Evolutionary conservation across 2,113 vertebrate genomes (phyloP).

Genomic region (Alethe castanea): DNA sequence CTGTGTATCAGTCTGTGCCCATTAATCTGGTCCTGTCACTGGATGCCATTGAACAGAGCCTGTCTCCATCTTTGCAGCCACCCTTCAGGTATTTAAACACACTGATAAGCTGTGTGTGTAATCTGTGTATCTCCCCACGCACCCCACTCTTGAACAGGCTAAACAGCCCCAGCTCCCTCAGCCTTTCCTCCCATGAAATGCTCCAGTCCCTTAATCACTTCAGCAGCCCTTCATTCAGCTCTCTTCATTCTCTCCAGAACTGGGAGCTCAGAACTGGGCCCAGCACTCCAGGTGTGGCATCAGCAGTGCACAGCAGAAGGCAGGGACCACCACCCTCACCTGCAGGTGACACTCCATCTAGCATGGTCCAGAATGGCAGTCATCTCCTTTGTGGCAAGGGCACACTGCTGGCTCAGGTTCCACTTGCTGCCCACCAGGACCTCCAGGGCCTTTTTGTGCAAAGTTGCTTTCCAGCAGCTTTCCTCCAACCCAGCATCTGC

Average conservation of each 20-base stretch:
- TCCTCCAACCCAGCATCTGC: not conserved
- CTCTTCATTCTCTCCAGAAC: accelerated
- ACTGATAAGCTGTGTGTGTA: not conserved
- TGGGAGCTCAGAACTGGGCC: not conserved
- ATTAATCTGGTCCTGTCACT: not conserved
- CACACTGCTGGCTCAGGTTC: not conserved
- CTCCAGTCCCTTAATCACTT: not conserved
- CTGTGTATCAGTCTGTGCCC: not conserved
- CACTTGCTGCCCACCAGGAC: not conserved
- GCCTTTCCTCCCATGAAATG: not conserved
- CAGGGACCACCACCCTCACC: not conserved
- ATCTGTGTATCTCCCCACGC: accelerated
- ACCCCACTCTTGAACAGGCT: not conserved
- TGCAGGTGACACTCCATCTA: not conserved
- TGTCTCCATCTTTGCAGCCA: not conserved
- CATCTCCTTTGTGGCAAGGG: accelerated
- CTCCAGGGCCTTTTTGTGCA: not conserved
- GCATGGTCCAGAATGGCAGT: accelerated
- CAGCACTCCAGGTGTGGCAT: not conserved
- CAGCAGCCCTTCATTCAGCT: not conserved
- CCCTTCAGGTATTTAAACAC: not conserved
- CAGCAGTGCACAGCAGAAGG: not conserved
- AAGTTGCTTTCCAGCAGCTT: not conserved
- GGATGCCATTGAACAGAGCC: not conserved
- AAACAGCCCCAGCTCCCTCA: not conserved